A percentile compares a stretch with the other conserved stretches of the same genome.
phyloP scores from a whole-genome alignment of 2,797 vertebrate species.

The Typhlichthys subterraneus region DNA sequence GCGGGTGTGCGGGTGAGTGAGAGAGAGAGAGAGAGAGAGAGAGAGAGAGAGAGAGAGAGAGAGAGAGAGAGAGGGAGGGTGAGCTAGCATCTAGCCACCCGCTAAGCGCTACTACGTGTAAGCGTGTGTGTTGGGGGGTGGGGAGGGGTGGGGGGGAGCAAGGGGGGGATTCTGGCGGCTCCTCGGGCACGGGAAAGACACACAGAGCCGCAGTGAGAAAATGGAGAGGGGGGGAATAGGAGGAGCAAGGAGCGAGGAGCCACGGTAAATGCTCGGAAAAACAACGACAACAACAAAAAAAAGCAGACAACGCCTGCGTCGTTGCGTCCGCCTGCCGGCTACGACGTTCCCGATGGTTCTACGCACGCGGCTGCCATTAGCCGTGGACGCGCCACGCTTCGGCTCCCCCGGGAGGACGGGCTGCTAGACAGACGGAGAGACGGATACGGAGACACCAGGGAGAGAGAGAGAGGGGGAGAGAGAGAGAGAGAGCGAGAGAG shows the following conservation, averaged over 20 bases:
- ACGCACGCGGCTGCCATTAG: slow-evolving; percentile 14
- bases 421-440: slow-evolving; percentile 4
- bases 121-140: slow-evolving; percentile 27
- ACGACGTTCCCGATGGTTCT: no score
- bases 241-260: slow-evolving; percentile 66
- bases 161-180: slow-evolving; percentile 42
- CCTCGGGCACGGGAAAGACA: slow-evolving; percentile 58
- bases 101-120: slow-evolving; percentile 63
- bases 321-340: no score
- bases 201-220: slow-evolving; percentile 58
- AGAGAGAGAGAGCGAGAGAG: slow-evolving; percentile 5
- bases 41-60: slow-evolving; percentile 49
- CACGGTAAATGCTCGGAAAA: slow-evolving; percentile 52
- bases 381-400: slow-evolving; percentile 11
- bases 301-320: no score
- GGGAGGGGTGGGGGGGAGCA: neutral
- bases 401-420: slow-evolving; percentile 25
- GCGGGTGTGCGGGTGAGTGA: no score
- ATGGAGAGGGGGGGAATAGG: slow-evolving; percentile 61
- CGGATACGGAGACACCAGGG: neutral
- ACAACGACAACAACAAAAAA: no score
- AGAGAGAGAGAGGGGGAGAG: slow-evolving; percentile 11
- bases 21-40: slow-evolving; percentile 2
- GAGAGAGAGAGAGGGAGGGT: slow-evolving; percentile 52
- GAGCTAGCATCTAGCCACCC: slow-evolving; percentile 58